Percentiles rank a stretch among this genome's conserved stretches.
Evolutionary conservation across 2,797 vertebrate species (phyloP).

Genomic region (Chaetophractus vellerosus): DNA sequence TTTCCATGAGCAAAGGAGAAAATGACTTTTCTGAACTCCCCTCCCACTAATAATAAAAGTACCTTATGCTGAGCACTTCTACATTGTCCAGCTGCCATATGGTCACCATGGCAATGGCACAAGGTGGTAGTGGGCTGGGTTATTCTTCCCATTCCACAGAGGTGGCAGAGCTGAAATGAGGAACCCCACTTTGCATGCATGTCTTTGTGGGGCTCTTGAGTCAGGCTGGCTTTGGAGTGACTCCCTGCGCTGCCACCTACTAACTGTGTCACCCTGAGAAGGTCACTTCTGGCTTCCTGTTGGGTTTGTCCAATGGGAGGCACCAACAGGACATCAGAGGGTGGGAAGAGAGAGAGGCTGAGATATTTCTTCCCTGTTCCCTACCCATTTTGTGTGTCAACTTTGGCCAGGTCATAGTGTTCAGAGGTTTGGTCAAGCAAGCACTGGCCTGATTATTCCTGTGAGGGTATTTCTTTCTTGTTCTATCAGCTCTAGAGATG

Average conservation of each 20-base stretch:
- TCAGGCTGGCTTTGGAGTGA: neutral
- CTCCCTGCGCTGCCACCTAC: neutral
- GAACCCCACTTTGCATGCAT: no score
- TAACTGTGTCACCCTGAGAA: neutral
- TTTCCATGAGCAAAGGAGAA: neutral
- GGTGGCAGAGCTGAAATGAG: neutral
- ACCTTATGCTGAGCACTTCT: neutral
- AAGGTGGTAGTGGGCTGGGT: neutral
- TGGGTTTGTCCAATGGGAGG: neutral
- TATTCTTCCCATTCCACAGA: neutral
- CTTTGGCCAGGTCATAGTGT: no score
- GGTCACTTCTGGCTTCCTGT: neutral
- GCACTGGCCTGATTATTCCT: no score
- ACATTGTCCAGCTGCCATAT: neutral
- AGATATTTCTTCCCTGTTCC: neutral
- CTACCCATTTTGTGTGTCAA: neutral
- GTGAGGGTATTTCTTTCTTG: neutral
- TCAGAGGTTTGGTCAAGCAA: no score
- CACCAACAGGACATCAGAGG: neutral
- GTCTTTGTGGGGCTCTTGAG: neutral
- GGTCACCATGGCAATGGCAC: conserved; percentile 5
- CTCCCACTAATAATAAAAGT: neutral
- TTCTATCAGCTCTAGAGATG: neutral
- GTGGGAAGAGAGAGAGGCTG: neutral
- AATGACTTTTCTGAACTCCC: neutral